A percentile compares a stretch with the other conserved stretches of the same genome.
Conservation (phyloP, 2,888 invertebrate genomes). For the Rhagophthalmus giganteus region DNA sequence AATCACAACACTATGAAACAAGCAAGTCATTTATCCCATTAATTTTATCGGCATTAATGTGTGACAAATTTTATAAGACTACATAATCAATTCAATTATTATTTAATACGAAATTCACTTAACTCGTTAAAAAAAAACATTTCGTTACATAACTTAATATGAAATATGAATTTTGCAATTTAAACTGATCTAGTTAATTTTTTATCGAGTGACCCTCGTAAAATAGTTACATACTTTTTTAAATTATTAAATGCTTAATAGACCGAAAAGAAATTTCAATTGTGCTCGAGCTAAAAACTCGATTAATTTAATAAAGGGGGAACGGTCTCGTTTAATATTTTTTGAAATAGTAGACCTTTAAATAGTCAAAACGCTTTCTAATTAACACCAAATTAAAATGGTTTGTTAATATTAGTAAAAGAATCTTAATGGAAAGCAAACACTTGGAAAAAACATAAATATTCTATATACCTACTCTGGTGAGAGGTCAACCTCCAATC, state of each 20-base stretch:
- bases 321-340: neutral
- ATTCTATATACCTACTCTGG: neutral
- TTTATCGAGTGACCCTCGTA: constrained; percentile 2
- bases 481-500: neutral
- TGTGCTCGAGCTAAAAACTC: neutral
- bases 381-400: neutral
- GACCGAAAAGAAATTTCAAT: constrained; percentile 16
- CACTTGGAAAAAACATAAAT: constrained; percentile 5
- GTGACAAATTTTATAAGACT: constrained; percentile 13
- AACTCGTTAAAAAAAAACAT: neutral
- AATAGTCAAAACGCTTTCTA: neutral
- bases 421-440: constrained; percentile 26
- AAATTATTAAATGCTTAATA: constrained; percentile 14
- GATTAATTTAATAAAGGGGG: constrained; percentile 1
- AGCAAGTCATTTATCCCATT: constrained; percentile 20
- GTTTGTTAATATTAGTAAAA: constrained; percentile 20
- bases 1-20: neutral
- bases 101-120: neutral
- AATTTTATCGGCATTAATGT: constrained; percentile 18
- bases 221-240: neutral
- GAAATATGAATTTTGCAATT: neutral
- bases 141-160: neutral
- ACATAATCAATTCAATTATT: neutral
- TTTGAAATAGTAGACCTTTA: no score
- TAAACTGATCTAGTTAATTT: neutral